Evolutionary conservation across 2,797 vertebrate species (phyloP), one percentile per base, ranked within the genome.

Genomic region (Clarias platycephalus): DNA sequence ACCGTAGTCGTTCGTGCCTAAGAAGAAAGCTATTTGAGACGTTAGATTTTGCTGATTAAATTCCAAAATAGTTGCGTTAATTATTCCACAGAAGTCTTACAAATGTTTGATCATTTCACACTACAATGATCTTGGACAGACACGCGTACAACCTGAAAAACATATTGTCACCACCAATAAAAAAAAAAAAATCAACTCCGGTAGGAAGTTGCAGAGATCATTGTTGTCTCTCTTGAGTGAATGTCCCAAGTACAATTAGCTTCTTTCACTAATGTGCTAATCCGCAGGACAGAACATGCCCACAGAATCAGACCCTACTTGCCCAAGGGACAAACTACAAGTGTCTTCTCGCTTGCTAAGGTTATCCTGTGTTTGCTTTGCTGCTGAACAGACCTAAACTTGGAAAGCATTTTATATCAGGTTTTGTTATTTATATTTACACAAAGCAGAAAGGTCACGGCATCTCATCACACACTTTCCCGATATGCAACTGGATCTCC

Each of bases 371-470:
- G 6, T 15, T 28, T 58, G 55, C 20, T 60, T 24, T 60, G 55
- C 60, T 34, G 26, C 15, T 9, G 8, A 1, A 26, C 58, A 79
- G 15, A 15, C 13, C 13, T 26, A 18, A 62, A 62, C 3, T 76
- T 26, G 15, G 22, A 37, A 75, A 31, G 26, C 9, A 4, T 58
- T 76, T 12, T 76, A 31, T 4, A 24, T 76, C 74, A 24, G 10
- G 28, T 76, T 76, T 76, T 76, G 74, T 76, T 34, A 76, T 58
- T 9, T 37, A 24, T 77, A 53, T 53, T 53, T 53, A 53, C 49
- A 53, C 49, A 13, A 53, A 53, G 70, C 70, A 49, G 40, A 71
- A 75, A 20, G 49, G n/a, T 55, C 26, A 55, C 49, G 55, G 20
- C 15, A 2, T 76, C 74, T 76, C 20, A 58, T 34, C 31, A 34